A percentile compares a stretch with the other conserved stretches of the same genome.
Evolutionary conservation across 92 coral and sea anemone genomes (phyloP).

Genomic region (Micromussa lordhowensis): DNA sequence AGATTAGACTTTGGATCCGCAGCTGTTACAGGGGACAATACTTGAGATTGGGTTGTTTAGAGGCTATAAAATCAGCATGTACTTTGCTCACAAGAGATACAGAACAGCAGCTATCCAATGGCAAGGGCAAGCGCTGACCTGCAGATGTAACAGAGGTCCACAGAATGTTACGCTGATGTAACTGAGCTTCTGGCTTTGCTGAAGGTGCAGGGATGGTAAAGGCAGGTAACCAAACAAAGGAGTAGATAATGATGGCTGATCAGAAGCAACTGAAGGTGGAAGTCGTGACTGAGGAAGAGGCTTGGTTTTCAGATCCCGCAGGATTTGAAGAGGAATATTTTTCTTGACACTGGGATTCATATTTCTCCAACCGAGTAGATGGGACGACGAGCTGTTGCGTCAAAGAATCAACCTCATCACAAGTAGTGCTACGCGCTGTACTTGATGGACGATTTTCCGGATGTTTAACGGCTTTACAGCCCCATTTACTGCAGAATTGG

Average conservation of each 20-base stretch:
- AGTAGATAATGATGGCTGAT: not conserved
- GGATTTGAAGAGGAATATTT: too few species aligned
- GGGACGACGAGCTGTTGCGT: constrained; percentile 39
- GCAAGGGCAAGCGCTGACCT: too few species aligned
- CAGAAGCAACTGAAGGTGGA: constrained; percentile 18
- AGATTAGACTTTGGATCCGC: constrained; percentile 61
- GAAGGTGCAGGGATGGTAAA: constrained; percentile 29
- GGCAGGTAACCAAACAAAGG: constrained; percentile 64
- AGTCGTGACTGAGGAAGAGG: constrained; percentile 1
- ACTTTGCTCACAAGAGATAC: constrained; percentile 55
- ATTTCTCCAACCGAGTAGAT: not conserved
- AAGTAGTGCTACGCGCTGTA: constrained; percentile 5
- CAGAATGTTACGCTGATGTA: constrained; percentile 23
- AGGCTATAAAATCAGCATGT: constrained; percentile 54
- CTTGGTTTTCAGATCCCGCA: too few species aligned
- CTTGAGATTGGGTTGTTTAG: constrained; percentile 44
- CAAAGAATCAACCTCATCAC: constrained; percentile 31
- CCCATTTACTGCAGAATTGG: constrained; percentile 47
- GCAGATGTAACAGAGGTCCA: too few species aligned
- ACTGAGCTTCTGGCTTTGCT: constrained; percentile 14
- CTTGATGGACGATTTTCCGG: constrained; percentile 20
- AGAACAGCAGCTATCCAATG: constrained; percentile 63
- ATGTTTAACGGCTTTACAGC: constrained; percentile 60
- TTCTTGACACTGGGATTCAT: too few species aligned
- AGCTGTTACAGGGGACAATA: constrained; percentile 31